Evolutionary conservation across 2,888 invertebrate species (phyloP), one percentile per base, ranked within the genome.

Genomic region (Lypha dubia): DNA sequence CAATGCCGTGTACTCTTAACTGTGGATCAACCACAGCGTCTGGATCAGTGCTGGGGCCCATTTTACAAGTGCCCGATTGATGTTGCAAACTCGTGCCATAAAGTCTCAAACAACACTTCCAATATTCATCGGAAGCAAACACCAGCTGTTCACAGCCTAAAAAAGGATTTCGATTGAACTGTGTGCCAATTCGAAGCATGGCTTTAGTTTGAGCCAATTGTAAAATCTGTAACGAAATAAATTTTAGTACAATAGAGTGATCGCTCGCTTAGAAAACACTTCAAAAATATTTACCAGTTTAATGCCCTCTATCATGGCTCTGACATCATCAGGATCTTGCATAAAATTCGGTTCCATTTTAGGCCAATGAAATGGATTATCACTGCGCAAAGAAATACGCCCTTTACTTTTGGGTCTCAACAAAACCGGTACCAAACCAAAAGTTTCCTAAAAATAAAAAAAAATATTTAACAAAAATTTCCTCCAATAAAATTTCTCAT

Each of bases 341-440:
- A 97, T 95, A 91, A 97, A 98, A 92, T 98, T 97, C 0, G 97
- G 95, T 65, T 96, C 94, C 89, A 98, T 95, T 73, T 94, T 92
- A 0, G 98, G 98, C 92, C 95, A 95, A 71, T 96, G 95, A 28
- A 94, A 93, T 0, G 97, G 97, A 92, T 96, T 95, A 0, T 93
- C 92, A 73, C 95, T 95, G 79, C 94, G 94, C 67, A 99, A 92
- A 20, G 93, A 93, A 62, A 97, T 93, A 60, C 95, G 93, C 0
- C 97, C 97, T 20, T 94, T 93, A 87, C 97, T 97, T 77, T 94
- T 94, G 0, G 97, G 97, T 22, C 95, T 93, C 89, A 97, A 92
- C 32, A 97, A 92, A 24, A 97, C 94, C 0, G 96, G 95, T 76
- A 96, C 95, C 76, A 97, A 93, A 5, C 95, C 94, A 90, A 96